Conservation (phyloP, 2,113 vertebrate species). For the Corythoichthys intestinalis region DNA sequence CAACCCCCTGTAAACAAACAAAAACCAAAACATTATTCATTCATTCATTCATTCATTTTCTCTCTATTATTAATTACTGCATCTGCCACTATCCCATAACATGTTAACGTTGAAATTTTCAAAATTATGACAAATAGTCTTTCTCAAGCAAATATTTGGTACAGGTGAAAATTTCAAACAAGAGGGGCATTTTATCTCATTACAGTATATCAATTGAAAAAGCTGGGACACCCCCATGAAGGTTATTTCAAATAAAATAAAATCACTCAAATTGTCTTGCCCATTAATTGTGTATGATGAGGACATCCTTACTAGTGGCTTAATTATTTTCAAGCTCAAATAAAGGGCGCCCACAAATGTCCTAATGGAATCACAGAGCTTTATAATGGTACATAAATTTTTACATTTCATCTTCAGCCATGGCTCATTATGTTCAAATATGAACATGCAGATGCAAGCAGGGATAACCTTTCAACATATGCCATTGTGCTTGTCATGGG, state of each 20-base stretch:
- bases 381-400: conserved; percentile 1
- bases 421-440: conserved; percentile 21
- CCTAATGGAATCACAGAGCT: neutral
- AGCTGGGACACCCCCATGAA: no score
- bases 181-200: neutral
- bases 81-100: neutral
- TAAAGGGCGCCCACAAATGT: neutral
- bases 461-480: conserved; percentile 38
- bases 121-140: neutral
- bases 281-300: neutral
- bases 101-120: neutral
- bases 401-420: neutral
- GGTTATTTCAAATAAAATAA: neutral
- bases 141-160: neutral
- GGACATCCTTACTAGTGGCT: neutral
- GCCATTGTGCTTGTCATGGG: conserved; percentile 46
- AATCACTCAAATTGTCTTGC: neutral
- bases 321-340: neutral
- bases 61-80: neutral
- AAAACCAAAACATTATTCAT: no score
- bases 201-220: neutral
- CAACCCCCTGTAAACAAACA: no score
- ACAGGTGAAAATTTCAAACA: neutral
- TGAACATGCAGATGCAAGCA: conserved; percentile 18
- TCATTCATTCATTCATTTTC: neutral